Conservation (phyloP, 2,888 invertebrate genomes). For the Nomada lathburiana region DNA sequence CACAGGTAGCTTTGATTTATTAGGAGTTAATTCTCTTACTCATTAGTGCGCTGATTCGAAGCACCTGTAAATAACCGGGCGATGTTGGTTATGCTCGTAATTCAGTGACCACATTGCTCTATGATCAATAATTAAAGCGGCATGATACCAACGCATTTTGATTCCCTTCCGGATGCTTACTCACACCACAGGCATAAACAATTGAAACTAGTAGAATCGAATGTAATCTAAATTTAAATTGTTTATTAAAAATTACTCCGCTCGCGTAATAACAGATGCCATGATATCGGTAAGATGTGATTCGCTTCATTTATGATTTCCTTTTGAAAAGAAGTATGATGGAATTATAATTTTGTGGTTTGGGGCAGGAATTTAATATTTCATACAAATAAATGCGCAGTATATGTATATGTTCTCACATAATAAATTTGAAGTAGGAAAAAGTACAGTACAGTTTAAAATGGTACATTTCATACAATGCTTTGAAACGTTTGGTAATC, state of each 20-base stretch:
- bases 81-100: conserved; percentile 29
- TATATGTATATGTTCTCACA: too few relatives aligned
- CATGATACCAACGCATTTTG: conserved; percentile 67
- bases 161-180: conserved; percentile 54
- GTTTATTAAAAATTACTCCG: conserved; percentile 66
- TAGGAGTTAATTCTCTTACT: conserved; percentile 40
- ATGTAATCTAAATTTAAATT: conserved; percentile 73
- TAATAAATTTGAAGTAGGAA: too few relatives aligned
- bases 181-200: conserved; percentile 61
- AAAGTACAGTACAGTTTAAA: too few relatives aligned
- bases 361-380: too few relatives aligned
- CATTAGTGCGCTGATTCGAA: conserved; percentile 46
- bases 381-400: too few relatives aligned
- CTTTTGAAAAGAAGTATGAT: background rate
- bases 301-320: background rate
- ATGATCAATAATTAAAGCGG: conserved; percentile 54
- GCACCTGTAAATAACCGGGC: conserved; percentile 45
- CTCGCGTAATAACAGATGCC: conserved; percentile 62
- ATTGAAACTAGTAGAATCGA: conserved; percentile 68
- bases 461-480: too few relatives aligned
- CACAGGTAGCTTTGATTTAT: background rate
- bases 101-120: conserved; percentile 22
- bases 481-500: too few relatives aligned
- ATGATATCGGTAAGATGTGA: conserved; percentile 53
- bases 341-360: too few relatives aligned